Base-by-base conservation (phyloP, 1,140 invertebrate species). In the Apis florea region DNA sequence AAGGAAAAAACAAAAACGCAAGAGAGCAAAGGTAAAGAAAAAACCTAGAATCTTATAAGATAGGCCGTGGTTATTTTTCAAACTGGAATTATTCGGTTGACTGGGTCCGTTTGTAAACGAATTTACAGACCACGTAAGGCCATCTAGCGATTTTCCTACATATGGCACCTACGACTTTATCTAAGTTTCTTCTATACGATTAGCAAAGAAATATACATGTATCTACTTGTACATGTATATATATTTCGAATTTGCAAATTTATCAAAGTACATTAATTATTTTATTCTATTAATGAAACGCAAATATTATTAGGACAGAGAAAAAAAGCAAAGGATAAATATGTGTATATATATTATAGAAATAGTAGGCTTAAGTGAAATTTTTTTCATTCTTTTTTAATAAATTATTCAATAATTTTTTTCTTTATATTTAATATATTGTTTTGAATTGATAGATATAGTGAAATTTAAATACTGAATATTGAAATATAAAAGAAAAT, bases 91-190 rank as follows among this genome's bases (percentile, higher is more conserved):
- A 19, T 8, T 79, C 67, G 54, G 56, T 31, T 68, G 6, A 31
- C 56, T 2, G 56, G 13, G 24, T 49, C 15, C 5, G 21, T 40
- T 63, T 31, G 56, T 63, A 63, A 71, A 72, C 58, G 77, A 72
- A 72, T 79, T 79, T 49, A n/a, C n/a, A n/a, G 67, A 40, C 47
- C 49, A 24, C 21, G 21, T 31, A 59, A 56, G 21, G 54, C 13
- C 31, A 17, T n/a, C 26, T 21, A 26, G 24, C 12, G 47, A 61
- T 78, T 78, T 59, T 47, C 40, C 59, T 78, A n/a, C 76, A n/a
- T 54, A 53, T 53, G 17, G 53, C 67, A 70, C 24, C 76, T 70
- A 67, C 66, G 11, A 24, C 54, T 68, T 70, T 78, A 61, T 78
- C 54, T 17, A 17, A 4, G 17, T 70, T 70, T 54, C 51, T 70